A percentile compares a stretch with the other conserved stretches of the same genome.
Evolutionary conservation across 2,888 invertebrate genomes (phyloP).

Genomic region (Lasioglossum figueresi): DNA sequence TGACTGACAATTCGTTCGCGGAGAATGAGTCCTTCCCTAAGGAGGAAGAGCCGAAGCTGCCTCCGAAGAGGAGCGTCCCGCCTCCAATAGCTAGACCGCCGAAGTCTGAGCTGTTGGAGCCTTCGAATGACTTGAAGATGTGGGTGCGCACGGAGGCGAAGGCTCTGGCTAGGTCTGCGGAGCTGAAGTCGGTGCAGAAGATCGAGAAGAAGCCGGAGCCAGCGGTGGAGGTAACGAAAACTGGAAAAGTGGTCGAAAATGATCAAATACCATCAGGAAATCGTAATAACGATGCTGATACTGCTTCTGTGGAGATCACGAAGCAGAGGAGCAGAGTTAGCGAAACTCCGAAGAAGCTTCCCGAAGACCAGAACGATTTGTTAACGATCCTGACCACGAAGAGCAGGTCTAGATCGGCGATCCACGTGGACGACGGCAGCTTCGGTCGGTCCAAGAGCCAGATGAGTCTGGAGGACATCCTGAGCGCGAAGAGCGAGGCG

Average conservation of each 20-base stretch:
- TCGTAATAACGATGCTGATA: conserved; percentile 41
- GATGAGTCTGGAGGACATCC: conserved; percentile 80
- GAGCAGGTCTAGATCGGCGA: conserved; percentile 79
- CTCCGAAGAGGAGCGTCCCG: conserved; percentile 84
- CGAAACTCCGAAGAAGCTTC: conserved; percentile 53
- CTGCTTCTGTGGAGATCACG: conserved; percentile 16
- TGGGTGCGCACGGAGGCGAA: conserved; percentile 79
- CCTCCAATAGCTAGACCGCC: conserved; percentile 84
- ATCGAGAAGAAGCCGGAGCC: conserved; percentile 38
- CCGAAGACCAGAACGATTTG: conserved; percentile 74
- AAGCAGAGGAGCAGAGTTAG: conserved; percentile 37
- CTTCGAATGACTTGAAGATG: conserved; percentile 78
- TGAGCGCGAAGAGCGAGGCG: conserved; percentile 70
- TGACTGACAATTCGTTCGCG: conserved; percentile 80
- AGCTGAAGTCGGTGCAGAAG: conserved; percentile 40
- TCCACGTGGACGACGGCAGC: conserved; percentile 77
- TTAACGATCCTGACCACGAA: conserved; percentile 79
- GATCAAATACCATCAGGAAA: conserved; percentile 5
- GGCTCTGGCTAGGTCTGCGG: conserved; percentile 60
- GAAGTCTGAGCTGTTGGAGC: conserved; percentile 75
- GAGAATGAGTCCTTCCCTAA: conserved; percentile 76
- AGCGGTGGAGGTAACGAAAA: not conserved
- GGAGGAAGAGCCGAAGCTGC: conserved; percentile 85
- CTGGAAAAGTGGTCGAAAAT: conserved; percentile 8
- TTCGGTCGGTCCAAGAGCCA: conserved; percentile 76